Evolutionary conservation across 2,797 vertebrate species (phyloP).

Genomic region (Eulemur mongoz): DNA sequence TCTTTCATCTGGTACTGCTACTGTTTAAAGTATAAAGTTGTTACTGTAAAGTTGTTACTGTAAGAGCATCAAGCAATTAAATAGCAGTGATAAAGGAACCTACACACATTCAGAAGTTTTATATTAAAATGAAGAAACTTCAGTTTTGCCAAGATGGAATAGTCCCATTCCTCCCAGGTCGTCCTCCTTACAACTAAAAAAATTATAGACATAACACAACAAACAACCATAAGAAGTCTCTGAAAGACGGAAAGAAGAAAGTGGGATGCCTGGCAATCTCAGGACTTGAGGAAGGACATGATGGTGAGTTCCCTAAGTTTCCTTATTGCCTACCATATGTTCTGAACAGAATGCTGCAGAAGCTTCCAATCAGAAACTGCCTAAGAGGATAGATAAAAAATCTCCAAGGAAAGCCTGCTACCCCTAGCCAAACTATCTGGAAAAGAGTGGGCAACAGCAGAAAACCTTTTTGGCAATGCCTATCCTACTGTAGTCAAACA

Average conservation of each 20-base stretch:
- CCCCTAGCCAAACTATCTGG: neutral
- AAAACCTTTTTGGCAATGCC: neutral
- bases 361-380: neutral
- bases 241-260: neutral
- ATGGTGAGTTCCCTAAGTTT: neutral
- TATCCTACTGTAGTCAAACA: neutral
- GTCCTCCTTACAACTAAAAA: neutral
- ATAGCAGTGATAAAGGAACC: neutral
- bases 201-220: neutral
- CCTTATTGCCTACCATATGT: neutral
- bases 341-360: neutral
- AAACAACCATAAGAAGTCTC: neutral
- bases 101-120: neutral
- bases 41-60: neutral
- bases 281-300: neutral
- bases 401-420: neutral
- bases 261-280: neutral
- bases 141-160: neutral
- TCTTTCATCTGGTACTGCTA: neutral
- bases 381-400: neutral
- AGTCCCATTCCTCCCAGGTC: neutral
- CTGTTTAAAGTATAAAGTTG: neutral
- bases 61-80: neutral
- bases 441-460: neutral
- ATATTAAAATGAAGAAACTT: neutral